These are phyloP conservation scores for Pyrgilauda ruficollis DNA, from an alignment of 2,113 vertebrate genomes.

Conservation along the genomic window DNA sequence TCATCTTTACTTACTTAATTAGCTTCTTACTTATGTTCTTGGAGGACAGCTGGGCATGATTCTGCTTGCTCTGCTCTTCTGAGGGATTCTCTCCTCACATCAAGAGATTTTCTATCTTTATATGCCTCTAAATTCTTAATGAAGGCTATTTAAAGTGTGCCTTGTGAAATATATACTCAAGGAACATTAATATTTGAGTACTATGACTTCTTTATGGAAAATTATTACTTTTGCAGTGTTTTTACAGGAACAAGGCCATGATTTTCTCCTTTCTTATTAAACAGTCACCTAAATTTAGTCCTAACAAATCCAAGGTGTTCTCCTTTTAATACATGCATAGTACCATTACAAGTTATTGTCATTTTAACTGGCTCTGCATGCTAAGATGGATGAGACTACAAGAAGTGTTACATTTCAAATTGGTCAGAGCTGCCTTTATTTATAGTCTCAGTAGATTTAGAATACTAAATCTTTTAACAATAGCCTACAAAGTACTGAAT, in stretches of 20 bases:
- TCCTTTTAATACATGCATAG: background rate
- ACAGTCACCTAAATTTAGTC: background rate
- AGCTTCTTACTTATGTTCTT: slow-evolving; percentile 6
- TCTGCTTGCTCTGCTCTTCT: slow-evolving; percentile 9
- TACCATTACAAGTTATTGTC: background rate
- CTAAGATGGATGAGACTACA: background rate
- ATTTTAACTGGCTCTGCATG: background rate
- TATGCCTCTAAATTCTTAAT: slow-evolving; percentile 49
- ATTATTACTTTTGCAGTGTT: background rate
- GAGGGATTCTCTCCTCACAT: slow-evolving; percentile 18
- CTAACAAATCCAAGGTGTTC: background rate
- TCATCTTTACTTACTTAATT: slow-evolving; percentile 8
- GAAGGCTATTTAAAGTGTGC: slow-evolving; percentile 39
- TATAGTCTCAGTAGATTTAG: background rate
- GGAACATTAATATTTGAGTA: slow-evolving; percentile 23
- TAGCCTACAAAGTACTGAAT: background rate
- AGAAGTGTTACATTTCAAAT: background rate
- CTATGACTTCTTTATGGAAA: background rate
- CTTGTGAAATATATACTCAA: slow-evolving; percentile 17
- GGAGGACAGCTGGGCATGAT: slow-evolving; percentile 1
- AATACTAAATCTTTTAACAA: background rate
- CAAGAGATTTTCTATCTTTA: slow-evolving; percentile 41
- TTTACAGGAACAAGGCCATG: background rate
- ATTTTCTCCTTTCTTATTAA: background rate
- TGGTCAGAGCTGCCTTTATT: background rate